A percentile compares a stretch with the other conserved stretches of the same genome.
Evolutionary conservation across 2,888 invertebrate species (phyloP).

Genomic region (Amphipyra berbera): DNA sequence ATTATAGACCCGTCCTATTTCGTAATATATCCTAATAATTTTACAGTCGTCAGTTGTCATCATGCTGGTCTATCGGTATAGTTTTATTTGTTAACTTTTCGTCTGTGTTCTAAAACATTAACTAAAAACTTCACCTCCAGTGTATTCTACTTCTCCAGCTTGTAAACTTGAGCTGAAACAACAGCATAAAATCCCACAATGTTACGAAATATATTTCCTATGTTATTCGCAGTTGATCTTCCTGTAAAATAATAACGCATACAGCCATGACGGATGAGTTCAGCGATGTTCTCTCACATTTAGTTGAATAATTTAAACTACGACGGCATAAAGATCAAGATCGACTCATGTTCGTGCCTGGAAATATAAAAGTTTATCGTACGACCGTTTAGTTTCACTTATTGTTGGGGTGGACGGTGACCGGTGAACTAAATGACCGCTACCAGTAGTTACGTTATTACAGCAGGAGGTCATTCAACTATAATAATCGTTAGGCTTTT

Average conservation of each 20-base stretch:
- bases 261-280: constrained; percentile 39
- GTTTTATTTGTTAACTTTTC: too few relatives aligned
- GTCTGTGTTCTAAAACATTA: too few relatives aligned
- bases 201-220: constrained; percentile 23
- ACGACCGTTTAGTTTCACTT: constrained; percentile 68
- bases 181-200: not conserved
- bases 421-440: constrained; percentile 62
- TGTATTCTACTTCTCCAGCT: too few relatives aligned
- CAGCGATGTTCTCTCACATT: constrained; percentile 44
- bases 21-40: too few relatives aligned
- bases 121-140: too few relatives aligned
- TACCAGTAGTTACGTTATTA: constrained; percentile 56
- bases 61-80: too few relatives aligned
- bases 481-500: not conserved
- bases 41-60: too few relatives aligned
- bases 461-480: constrained; percentile 38
- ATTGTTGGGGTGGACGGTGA: constrained; percentile 19
- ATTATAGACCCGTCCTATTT: too few relatives aligned
- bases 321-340: constrained; percentile 34
- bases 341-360: constrained; percentile 28
- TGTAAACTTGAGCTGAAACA: too few relatives aligned
- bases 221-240: constrained; percentile 45
- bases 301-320: constrained; percentile 53
- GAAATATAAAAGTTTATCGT: constrained; percentile 60
- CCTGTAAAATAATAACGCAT: constrained; percentile 46